Evolutionary conservation across 2,113 vertebrate species (phyloP), one percentile per base, ranked within the genome.

Genomic region (Caranx ignobilis): DNA sequence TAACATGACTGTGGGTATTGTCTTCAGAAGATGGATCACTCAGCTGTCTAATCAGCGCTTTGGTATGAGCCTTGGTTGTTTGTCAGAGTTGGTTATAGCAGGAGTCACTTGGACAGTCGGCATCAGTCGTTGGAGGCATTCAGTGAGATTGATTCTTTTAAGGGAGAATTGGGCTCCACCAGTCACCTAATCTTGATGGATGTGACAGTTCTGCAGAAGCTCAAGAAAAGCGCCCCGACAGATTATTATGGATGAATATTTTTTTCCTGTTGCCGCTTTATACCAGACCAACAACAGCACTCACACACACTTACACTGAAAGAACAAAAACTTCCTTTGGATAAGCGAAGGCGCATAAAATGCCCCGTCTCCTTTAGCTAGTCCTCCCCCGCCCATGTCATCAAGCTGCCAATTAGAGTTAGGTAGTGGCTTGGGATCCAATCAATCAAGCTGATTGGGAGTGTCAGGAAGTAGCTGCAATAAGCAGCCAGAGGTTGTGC

Each of bases 401-500:
- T 94, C 93, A 94, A 94, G 71, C 87, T 94, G 94, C 88, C 95
- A 94, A 91, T 95, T 94, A 94, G 79, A 77, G 77, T 87, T 79
- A 79, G 79, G 85, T 84, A 92, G 85, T 78, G 81, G 77, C 75
- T 77, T 57, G 80, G 83, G 87, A 92, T 76, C 90, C 89, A 94
- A 95, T 95, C 94, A 87, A 94, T 96, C 95, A 95, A 63, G 72
- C 78, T 92, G 94, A 95, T 95, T 94, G 90, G 90, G 92, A 89
- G 93, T 94, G 94, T 95, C 93, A 94, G 90, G 83, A 93, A 93
- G 91, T 84, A 90, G 91, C 93, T 88, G 90, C 90, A 91, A 89
- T 94, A 94, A 95, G 94, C 94, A 95, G 79, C 75, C 69, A 83
- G 71, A 90, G 89, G 88, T 90, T 89, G 83, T 39, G 87, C 91